Base-by-base conservation (phyloP, 2,888 invertebrate genomes). In the Agonopterix alstromeriana region DNA sequence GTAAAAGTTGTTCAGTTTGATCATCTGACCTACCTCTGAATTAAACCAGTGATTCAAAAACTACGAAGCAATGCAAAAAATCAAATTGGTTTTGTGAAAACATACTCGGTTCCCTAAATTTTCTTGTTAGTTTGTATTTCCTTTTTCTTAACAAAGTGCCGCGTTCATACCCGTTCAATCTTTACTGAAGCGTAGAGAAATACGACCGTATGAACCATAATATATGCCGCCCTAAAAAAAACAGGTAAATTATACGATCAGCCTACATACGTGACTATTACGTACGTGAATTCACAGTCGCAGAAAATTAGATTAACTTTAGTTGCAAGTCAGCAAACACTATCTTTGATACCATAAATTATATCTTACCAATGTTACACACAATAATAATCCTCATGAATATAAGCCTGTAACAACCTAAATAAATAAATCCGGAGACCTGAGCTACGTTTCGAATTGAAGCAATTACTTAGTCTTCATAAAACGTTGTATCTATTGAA, bases 261-360 rank as follows among this genome's bases (percentile, higher is more conserved):
- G n/a, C n/a, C n/a, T 38, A 69, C 76, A 63, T 69, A 63, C 70
- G 63, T 59, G 38, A 38, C 38, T 38, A 60, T 59, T 57, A 63
- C 56, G 61, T 63, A 81, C 81, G 79, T 82, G 82, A 76, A 67
- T 65, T 67, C 73, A 70, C 65, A 68, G 67, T 63, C 67, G 75
- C 79, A 77, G 78, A 83, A 82, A 76, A 79, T 79, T 82, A 76
- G 77, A 82, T 82, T 82, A 77, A 65, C 67, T 77, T 66, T 66
- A 68, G 65, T 66, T 61, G 68, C 67, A 57, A 70, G 70, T 78
- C 79, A 78, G 81, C 79, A 76, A 72, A 27, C 42, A 12, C 11
- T 38, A 38, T 38, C 10, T 27, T 5, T 27, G 27, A 27, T 5
- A 27, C 27, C 27, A 27, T 27, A 27, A 27, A 27, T 27, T 27